phyloP scores from a whole-genome alignment of 1,140 invertebrate genomes.

The Apis mellifera region DNA sequence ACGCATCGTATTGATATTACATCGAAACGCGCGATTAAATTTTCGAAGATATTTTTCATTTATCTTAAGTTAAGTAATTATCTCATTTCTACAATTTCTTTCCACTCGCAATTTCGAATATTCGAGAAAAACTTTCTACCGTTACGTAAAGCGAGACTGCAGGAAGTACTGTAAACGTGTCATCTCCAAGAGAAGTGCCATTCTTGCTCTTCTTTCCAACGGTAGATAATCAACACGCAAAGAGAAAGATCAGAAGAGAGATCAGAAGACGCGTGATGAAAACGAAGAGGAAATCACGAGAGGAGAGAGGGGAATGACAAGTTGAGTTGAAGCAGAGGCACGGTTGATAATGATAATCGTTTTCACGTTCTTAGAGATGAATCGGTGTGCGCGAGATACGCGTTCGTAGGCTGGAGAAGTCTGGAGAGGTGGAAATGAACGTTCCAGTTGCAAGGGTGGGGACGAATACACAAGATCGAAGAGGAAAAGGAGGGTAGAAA shows the following conservation, averaged over 20 bases:
- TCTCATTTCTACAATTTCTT: too few relatives aligned
- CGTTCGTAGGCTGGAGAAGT: conserved; percentile 40
- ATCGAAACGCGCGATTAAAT: too few relatives aligned
- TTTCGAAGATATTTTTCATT: too few relatives aligned
- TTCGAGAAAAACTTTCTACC: too few relatives aligned
- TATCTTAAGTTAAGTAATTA: too few relatives aligned
- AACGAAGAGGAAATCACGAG: neutral
- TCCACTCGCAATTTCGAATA: too few relatives aligned
- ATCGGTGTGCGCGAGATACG: conserved; percentile 58
- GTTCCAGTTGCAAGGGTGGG: neutral
- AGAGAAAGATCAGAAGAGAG: neutral
- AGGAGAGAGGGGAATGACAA: neutral
- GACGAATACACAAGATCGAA: neutral
- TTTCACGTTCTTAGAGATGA: conserved; percentile 72
- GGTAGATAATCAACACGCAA: neutral
- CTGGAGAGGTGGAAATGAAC: neutral
- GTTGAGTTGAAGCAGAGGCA: conserved; percentile 4
- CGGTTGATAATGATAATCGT: conserved; percentile 76
- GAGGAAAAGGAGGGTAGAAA: neutral
- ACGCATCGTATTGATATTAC: too few relatives aligned
- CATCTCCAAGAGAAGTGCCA: too few relatives aligned
- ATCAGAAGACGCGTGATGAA: neutral
- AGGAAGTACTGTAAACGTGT: too few relatives aligned
- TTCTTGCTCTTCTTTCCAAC: too few relatives aligned
- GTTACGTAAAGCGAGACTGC: too few relatives aligned